A percentile compares a stretch with the other conserved stretches of the same genome.
These are phyloP conservation scores for Morelia viridis DNA, from an alignment of 2,797 vertebrate species.

Conservation along the genomic window DNA sequence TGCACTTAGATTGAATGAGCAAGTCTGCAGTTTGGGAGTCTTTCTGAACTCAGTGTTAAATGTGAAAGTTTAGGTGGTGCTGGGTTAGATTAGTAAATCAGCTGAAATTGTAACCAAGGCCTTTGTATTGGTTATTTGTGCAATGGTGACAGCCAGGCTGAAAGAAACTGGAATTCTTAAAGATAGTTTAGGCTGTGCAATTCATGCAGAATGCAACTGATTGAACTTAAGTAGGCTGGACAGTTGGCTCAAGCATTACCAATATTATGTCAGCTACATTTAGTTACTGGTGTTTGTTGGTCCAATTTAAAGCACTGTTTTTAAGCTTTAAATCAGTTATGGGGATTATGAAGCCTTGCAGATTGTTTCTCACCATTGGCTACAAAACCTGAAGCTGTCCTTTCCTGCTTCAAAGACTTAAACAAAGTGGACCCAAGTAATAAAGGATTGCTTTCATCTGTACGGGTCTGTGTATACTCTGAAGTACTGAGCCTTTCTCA, in stretches of 20 bases:
- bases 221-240: background rate
- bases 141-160: background rate
- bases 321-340: background rate
- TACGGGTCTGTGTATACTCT: background rate
- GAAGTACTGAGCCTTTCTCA: background rate
- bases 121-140: background rate
- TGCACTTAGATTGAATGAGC: background rate
- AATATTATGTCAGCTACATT: background rate
- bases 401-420: background rate
- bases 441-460: background rate
- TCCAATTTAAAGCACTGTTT: background rate
- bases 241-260: background rate
- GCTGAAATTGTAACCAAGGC: background rate
- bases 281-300: background rate
- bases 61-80: background rate
- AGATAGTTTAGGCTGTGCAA: background rate
- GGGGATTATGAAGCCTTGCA: background rate
- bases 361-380: background rate
- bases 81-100: background rate
- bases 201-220: background rate
- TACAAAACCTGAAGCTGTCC: background rate
- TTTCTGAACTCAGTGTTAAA: background rate
- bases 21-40: background rate
- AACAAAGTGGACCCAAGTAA: background rate
- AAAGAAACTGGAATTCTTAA: background rate